Evolutionary conservation across 2,888 invertebrate genomes (phyloP), one percentile per base, ranked within the genome.

Genomic region (Leptinotarsa tumamoca): DNA sequence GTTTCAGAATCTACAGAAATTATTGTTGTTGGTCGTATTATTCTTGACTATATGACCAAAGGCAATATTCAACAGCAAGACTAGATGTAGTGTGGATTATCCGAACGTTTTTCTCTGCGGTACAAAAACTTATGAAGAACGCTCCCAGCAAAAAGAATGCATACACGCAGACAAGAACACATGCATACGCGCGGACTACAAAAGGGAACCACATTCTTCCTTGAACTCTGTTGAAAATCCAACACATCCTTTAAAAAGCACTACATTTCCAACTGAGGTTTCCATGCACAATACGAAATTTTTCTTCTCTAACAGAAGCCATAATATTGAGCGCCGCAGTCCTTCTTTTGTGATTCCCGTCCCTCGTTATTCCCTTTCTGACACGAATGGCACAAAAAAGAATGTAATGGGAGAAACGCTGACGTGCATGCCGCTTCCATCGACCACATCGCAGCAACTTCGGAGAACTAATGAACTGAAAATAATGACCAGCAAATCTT

Each of bases 371-470:
- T 58, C 67, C 74, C 66, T 77, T 74, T 72, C 71, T 73, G 56
- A 73, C 72, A 73, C 73, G 73, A 66, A 71, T 52, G 68, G 75
- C 73, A 78, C 71, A 72, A 75, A 75, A 71, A 78, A 54, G 67
- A 58, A 68, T 71, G 75, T 81, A 83, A 82, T 82, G 83, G 80
- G 82, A 80, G 83, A 81, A 82, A 81, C 78, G 80, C 83, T 80
- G 81, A 82, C 82, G 79, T 82, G 82, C 69, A 75, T 61, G 76
- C 68, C 72, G 67, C 51, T 68, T 71, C 66, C 66, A 73, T 73
- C 71, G 71, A 73, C 72, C 73, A 49, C 27, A 66, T 66, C 67
- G 73, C 68, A 73, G 63, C 71, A 72, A 58, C 67, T 56, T 71
- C 66, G 61, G 71, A 68, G 61, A 75, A 77, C 78, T 77, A 78